These are phyloP conservation scores for Hymenochirus boettgeri DNA, from an alignment of 2,113 vertebrate species.

Conservation along the genomic window DNA sequence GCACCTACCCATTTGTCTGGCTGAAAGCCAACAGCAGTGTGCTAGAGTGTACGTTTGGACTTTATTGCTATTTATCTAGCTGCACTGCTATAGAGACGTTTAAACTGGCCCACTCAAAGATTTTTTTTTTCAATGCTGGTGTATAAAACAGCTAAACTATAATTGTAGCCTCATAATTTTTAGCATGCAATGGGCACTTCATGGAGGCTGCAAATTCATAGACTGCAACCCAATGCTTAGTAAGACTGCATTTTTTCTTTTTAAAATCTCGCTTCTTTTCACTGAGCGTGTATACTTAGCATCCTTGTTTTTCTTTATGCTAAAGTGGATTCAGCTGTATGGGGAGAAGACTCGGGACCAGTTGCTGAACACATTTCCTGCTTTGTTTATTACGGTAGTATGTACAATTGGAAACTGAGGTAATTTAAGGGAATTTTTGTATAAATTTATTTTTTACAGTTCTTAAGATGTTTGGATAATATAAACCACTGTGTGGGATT, in stretches of 20 bases:
- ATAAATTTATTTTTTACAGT: conserved; percentile 32
- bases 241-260: conserved; percentile 68
- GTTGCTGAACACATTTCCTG: conserved; percentile 92
- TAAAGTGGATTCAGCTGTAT: conserved; percentile 97
- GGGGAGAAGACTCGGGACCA: conserved; percentile 95
- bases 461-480: background rate
- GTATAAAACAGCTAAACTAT: no score
- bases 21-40: no score
- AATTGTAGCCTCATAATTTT: no score
- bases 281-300: conserved; percentile 92
- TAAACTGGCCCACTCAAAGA: no score
- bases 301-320: conserved; percentile 98
- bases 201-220: no score
- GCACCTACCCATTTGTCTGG: no score
- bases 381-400: conserved; percentile 98
- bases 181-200: no score
- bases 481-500: background rate
- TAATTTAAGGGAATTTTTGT: conserved; percentile 69
- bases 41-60: no score
- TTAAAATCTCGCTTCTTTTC: conserved; percentile 82
- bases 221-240: no score
- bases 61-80: no score
- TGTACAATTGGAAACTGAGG: conserved; percentile 78
- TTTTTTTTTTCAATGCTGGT: no score
- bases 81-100: no score